Conservation (phyloP, 1,140 invertebrate genomes). For the Cotesia typhae region DNA sequence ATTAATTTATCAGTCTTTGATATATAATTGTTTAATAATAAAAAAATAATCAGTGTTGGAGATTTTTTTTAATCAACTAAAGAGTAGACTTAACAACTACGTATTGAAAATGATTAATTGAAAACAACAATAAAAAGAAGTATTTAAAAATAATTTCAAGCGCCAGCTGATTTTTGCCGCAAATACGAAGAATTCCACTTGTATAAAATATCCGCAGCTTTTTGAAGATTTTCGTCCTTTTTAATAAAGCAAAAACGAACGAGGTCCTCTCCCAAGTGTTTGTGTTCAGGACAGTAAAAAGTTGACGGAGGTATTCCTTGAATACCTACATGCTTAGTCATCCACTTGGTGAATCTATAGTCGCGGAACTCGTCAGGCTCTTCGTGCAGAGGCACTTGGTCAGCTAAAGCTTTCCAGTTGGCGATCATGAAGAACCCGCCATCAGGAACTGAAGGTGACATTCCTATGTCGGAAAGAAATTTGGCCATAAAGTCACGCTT, state of each 20-base stretch:
- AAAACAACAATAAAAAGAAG: too few species aligned
- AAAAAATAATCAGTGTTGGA: too few species aligned
- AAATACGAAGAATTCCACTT: conserved; percentile 67
- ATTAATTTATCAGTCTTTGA: too few species aligned
- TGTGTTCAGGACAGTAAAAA: conserved; percentile 88
- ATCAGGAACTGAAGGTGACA: conserved; percentile 92
- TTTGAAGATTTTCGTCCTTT: conserved; percentile 80
- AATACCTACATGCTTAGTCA: conserved; percentile 91
- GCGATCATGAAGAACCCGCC: conserved; percentile 98
- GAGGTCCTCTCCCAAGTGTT: conserved; percentile 85
- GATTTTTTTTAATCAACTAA: too few species aligned
- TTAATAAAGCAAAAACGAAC: conserved; percentile 95
- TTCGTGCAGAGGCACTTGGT: conserved; percentile 71
- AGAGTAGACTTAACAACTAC: too few species aligned
- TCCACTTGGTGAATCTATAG: conserved; percentile 94
- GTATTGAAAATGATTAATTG: too few species aligned
- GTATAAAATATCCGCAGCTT: conserved; percentile 72
- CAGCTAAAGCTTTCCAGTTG: conserved; percentile 82
- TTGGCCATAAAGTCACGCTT: conserved; percentile 89
- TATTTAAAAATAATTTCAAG: too few species aligned
- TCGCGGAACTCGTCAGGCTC: conserved; percentile 82
- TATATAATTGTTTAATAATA: too few species aligned
- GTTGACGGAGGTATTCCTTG: conserved; percentile 94
- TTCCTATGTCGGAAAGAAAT: conserved; percentile 80
- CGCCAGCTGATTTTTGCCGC: too few species aligned